These are phyloP conservation scores for Chionomys nivalis DNA, from an alignment of 2,113 vertebrate genomes.

Conservation along the genomic window DNA sequence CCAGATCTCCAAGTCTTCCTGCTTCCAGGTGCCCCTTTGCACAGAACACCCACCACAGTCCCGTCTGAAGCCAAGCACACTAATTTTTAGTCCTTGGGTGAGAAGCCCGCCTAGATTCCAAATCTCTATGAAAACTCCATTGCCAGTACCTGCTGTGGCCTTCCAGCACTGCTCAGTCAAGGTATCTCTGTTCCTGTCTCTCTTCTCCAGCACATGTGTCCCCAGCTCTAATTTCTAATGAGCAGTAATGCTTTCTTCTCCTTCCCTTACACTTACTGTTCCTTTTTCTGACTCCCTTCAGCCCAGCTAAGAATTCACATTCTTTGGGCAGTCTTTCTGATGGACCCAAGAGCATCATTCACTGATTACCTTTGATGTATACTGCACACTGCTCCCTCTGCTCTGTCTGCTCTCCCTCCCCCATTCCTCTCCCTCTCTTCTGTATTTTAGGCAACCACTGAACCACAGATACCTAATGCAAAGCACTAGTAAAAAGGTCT, in stretches of 20 bases:
- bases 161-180: accelerated
- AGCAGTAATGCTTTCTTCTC: neutral
- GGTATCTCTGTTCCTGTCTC: neutral
- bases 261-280: neutral
- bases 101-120: neutral
- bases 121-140: accelerated
- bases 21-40: neutral
- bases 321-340: neutral
- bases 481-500: neutral
- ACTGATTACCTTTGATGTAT: no score
- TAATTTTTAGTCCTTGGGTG: neutral
- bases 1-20: neutral
- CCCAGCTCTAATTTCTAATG: accelerated
- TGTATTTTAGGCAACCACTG: neutral
- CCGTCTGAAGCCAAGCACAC: neutral
- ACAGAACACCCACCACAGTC: neutral
- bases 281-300: neutral
- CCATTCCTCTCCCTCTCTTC: neutral
- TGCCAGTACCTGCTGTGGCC: neutral
- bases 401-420: neutral
- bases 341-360: accelerated
- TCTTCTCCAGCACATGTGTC: neutral
- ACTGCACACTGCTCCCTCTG: neutral
- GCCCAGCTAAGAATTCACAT: neutral
- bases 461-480: neutral